Evolutionary conservation across 2,113 vertebrate genomes (phyloP), one percentile per base, ranked within the genome.

Genomic region (Redunca redunca): DNA sequence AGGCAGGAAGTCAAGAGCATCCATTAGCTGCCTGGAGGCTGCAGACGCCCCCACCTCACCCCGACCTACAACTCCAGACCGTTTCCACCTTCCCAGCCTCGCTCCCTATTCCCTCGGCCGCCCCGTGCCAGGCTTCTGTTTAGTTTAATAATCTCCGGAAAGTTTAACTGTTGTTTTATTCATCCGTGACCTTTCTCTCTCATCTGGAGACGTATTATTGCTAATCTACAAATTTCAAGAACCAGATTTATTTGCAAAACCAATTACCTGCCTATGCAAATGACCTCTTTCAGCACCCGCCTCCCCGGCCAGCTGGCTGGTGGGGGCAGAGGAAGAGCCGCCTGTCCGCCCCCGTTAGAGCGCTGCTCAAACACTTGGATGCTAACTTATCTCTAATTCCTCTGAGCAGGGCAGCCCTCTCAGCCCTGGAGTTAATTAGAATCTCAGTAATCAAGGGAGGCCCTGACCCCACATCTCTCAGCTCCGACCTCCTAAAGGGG

Each of bases 251-350:
- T 99, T 99, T 99, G 99, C 98, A 99, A 99, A 99, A 98, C 99
- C 99, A 98, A 99, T 99, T 99, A 99, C 98, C 98, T 98, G 98
- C 94, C 98, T 99, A 99, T 99, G 99, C 99, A 99, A 99, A 99
- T 99, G 98, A 97, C 83, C 94, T 86, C 95, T 96, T 93, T 67
- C 93, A 2, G 16, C 30, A 92, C 94, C 97, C 50, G 83, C 95
- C 91, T 95, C 97, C 98, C 78, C 0, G 40, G 96, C 96, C 95
- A 94, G 97, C 94, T 80, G 97, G 96, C 83, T 57, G 90, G 78
- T 23, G 33, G n/a, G 40, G 19, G 5, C 2, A 1, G 19, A 36
- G 16, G 64, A 78, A 87, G 26, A 53, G 83, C 94, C 28, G 48
- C 94, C 94, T 36, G 94, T 85, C 3, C 0, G 57, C 92, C 97